Evolutionary conservation across 2,888 invertebrate genomes (phyloP).

Genomic region (Euclidia mi): DNA sequence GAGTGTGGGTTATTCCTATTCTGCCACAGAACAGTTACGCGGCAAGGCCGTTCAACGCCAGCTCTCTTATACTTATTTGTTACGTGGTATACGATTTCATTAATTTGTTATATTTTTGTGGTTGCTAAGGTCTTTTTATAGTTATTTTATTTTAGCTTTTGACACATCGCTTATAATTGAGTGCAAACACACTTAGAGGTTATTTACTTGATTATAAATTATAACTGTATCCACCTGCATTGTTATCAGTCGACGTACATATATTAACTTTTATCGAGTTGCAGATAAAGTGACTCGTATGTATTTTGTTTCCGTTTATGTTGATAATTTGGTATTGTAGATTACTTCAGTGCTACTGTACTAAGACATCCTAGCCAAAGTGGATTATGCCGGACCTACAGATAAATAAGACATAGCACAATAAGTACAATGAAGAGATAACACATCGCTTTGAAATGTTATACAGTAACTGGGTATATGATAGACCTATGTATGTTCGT

Average conservation of each 20-base stretch:
- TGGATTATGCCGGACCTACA: too few relatives aligned
- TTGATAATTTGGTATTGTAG: neutral
- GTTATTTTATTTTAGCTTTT: constrained; percentile 14
- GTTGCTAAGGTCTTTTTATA: constrained; percentile 45
- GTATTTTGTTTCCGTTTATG: neutral
- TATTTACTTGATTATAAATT: constrained; percentile 3
- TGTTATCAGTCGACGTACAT: neutral
- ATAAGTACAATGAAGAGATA: too few relatives aligned
- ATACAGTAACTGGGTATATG: too few relatives aligned
- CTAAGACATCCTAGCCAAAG: neutral
- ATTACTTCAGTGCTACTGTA: constrained; percentile 9
- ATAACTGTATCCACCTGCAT: constrained; percentile 2
- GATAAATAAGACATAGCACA: too few relatives aligned
- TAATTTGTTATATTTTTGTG: constrained; percentile 33
- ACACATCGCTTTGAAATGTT: too few relatives aligned
- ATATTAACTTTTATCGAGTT: neutral
- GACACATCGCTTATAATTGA: constrained; percentile 5
- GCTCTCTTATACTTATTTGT: constrained; percentile 36
- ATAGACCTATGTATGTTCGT: too few relatives aligned
- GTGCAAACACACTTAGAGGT: neutral
- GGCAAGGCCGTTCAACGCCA: constrained; percentile 69
- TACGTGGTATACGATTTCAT: constrained; percentile 42
- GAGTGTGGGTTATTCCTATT: constrained; percentile 67
- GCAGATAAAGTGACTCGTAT: neutral
- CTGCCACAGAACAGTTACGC: constrained; percentile 71